Evolutionary conservation across 2,113 vertebrate genomes (phyloP).

Genomic region (Progne subis): DNA sequence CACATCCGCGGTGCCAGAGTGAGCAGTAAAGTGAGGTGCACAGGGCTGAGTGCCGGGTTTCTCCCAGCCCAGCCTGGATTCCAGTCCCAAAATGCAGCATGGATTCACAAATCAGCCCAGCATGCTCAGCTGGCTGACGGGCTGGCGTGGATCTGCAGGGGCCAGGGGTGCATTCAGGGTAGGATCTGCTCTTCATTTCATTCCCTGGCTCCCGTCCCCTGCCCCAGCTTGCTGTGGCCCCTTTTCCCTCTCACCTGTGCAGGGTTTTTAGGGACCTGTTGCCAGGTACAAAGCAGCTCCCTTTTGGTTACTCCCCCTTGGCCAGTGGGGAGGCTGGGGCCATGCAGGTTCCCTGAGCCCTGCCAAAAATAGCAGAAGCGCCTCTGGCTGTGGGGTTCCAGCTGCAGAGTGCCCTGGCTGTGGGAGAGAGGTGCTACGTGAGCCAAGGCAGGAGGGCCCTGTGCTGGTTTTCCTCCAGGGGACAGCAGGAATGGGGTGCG

Average conservation of each 20-base stretch:
- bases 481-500: fast-evolving
- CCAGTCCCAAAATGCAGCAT: not conserved
- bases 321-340: not conserved
- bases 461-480: not conserved
- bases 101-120: not conserved
- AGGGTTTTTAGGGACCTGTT: not conserved
- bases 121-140: fast-evolving
- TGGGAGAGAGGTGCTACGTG: not conserved
- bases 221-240: fast-evolving
- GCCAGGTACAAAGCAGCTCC: not conserved
- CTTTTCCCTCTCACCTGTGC: not conserved
- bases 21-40: too few species aligned
- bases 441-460: not conserved
- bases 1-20: fast-evolving
- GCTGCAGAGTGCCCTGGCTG: not conserved
- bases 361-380: not conserved
- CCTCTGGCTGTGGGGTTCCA: not conserved
- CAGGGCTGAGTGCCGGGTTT: not conserved
- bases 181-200: not conserved
- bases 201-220: not conserved
- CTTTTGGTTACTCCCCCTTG: fast-evolving
- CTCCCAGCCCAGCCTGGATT: not conserved
- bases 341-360: not conserved
- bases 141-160: not conserved
- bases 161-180: fast-evolving